phyloP scores from a whole-genome alignment of 1,140 invertebrate genomes.

The Eumaeus atala region DNA sequence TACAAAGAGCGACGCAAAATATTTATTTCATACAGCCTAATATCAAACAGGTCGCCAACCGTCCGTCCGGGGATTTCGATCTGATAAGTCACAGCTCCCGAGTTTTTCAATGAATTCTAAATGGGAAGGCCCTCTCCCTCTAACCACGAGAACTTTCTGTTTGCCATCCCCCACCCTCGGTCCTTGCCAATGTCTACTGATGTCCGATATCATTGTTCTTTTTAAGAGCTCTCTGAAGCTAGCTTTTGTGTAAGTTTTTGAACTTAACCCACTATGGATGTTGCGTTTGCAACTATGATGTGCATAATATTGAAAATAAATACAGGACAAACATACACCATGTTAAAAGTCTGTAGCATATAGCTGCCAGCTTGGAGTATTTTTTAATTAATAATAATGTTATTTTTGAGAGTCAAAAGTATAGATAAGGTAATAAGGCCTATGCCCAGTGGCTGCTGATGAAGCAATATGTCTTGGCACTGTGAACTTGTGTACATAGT shows the following conservation, averaged over 20 bases:
- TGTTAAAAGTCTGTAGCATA: too few species aligned
- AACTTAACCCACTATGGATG: too few species aligned
- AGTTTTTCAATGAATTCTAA: conserved; percentile 75
- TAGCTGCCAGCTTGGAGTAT: too few species aligned
- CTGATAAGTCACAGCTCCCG: conserved; percentile 65
- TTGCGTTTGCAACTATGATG: too few species aligned
- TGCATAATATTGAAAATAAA: too few species aligned
- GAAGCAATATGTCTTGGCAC: too few species aligned
- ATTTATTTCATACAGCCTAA: conserved; percentile 9
- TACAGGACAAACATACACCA: too few species aligned
- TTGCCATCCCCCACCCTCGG: background rate
- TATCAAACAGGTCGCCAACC: conserved; percentile 10
- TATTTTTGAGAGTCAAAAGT: too few species aligned
- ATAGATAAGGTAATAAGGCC: too few species aligned
- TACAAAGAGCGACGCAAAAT: conserved; percentile 15
- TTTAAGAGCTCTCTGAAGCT: background rate
- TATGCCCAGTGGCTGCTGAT: too few species aligned
- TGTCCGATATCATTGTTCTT: conserved; percentile 30
- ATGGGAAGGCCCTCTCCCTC: conserved; percentile 36
- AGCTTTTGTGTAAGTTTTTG: conserved; percentile 15
- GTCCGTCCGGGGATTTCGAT: conserved; percentile 40
- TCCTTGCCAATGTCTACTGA: conserved; percentile 25
- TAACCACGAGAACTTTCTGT: background rate
- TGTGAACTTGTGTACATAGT: too few species aligned
- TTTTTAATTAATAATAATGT: too few species aligned